phyloP scores from a whole-genome alignment of 92 coral and sea anemone species.

The Phenganax stokvisi region DNA sequence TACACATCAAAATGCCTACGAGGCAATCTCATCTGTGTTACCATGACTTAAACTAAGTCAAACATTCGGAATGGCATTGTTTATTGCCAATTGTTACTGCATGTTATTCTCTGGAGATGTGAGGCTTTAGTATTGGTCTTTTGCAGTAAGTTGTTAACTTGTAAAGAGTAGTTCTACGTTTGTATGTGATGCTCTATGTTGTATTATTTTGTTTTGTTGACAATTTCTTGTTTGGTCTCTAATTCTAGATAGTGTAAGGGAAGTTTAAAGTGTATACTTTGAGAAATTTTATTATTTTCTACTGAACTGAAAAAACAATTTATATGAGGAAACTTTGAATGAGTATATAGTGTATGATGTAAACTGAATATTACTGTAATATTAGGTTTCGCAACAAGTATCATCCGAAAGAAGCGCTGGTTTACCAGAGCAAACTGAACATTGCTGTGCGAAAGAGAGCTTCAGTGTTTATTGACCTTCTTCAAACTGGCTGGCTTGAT shows the following conservation, averaged over 20 bases:
- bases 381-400: constrained; percentile 77
- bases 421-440: constrained; percentile 70
- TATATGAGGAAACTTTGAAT: constrained; percentile 8
- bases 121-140: constrained; percentile 9
- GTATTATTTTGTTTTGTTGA: not conserved
- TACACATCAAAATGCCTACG: not conserved
- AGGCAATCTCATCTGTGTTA: not conserved
- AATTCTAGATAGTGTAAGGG: not conserved
- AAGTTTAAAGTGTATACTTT: not conserved
- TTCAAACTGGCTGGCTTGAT: constrained; percentile 72
- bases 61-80: not conserved
- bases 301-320: not conserved
- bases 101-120: constrained; percentile 29
- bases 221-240: not conserved
- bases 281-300: not conserved
- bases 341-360: not conserved
- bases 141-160: constrained; percentile 29
- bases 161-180: not conserved
- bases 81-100: constrained; percentile 28
- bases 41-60: not conserved
- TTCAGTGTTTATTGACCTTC: constrained; percentile 66
- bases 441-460: constrained; percentile 70
- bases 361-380: not conserved
- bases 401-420: constrained; percentile 74
- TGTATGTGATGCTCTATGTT: not conserved